Base-by-base conservation (phyloP, 2,888 invertebrate species). In the Dicyrtomina minuta region DNA sequence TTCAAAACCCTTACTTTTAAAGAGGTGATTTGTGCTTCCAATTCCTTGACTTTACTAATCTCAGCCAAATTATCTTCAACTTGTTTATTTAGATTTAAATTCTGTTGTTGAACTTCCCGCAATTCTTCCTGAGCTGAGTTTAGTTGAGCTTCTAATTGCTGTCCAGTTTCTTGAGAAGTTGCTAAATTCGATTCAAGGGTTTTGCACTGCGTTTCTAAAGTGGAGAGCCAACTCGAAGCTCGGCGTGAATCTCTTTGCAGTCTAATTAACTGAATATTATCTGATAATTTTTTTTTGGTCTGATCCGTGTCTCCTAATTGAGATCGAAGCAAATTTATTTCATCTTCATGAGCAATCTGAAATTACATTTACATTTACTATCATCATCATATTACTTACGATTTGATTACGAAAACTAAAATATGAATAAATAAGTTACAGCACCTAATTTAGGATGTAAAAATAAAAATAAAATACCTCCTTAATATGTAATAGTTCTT, bases 251-350 rank as follows among this genome's bases (percentile, higher is more conserved):
- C 77, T 58, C 77, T 44, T 64, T 77, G 75, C 2, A 76, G 60
- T 55, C 76, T 55, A 27, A 77, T 74, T 2, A 77, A 65, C 59
- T 77, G 75, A 61, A 77, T 76, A 55, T 76, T 77, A 55, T 75
- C 77, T 0, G 75, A 72, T 59, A 76, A 61, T 27, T 74, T 72
- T 46, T 76, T 74, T 49, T 75, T 74, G 17, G 72, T 72, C n/a
- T 71, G 65, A 17, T 75, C 73, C 41, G 70, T 59, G 12, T 75
- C 71, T 8, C 60, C 70, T 1, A 69, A 17, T 64, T 75, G 72
- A 1, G 58, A 64, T 53, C 70, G 60, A 1, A 72, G 27, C 3
- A 44, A 27, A 15, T 70, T 22, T 44, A 73, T 17, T 60, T 72
- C 74, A 46, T 75, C 75, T 27, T 72, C 61, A 39, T 74, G 73